Evolutionary conservation across 2,888 invertebrate genomes (phyloP), one percentile per base, ranked within the genome.

Genomic region (Cetonia aurata): DNA sequence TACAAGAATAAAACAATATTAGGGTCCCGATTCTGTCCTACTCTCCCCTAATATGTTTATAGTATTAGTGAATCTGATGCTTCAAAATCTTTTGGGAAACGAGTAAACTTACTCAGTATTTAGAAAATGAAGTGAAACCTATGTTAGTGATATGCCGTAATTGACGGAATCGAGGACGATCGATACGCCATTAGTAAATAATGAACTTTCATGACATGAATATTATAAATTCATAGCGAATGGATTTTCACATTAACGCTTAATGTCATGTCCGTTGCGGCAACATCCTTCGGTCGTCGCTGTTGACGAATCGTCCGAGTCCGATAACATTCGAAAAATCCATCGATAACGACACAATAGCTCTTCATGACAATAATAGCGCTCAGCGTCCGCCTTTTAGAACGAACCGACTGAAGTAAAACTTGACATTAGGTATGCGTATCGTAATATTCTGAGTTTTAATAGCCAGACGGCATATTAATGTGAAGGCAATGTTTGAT

Each of bases 311-410:
- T 48, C 13, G 48, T 48, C 48, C 9, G 13, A 48, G 10, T 48
- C 8, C 10, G 53, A 19, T 25, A 53, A 12, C 53, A 25, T 53
- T 19, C 25, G 25, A 25, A 10, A 12, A 33, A 56, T 56, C 25
- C 37, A 56, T 37, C 56, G 37, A 56, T 33, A 56, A 56, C 37
- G 25, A 37, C 41, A 56, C 37, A 37, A 56, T 41, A 37, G 41
- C 37, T 17, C 56, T 13, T 13, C 31, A 12, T 6, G 41, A 56
- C 37, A 56, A 56, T 56, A 37, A 10, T 37, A 56, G 37, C n/a
- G n/a, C 37, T 33, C 56, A n/a, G 37, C 15, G 17, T 25, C 25
- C 4, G 25, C 25, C 25, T 25, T 25, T 25, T 4, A 25, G 25
- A 25, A 25, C 25, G 25, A 25, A 8, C 15, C 48, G 48, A 48